Base-by-base conservation (phyloP, 2,797 vertebrate species). In the Eremophila alpestris region DNA sequence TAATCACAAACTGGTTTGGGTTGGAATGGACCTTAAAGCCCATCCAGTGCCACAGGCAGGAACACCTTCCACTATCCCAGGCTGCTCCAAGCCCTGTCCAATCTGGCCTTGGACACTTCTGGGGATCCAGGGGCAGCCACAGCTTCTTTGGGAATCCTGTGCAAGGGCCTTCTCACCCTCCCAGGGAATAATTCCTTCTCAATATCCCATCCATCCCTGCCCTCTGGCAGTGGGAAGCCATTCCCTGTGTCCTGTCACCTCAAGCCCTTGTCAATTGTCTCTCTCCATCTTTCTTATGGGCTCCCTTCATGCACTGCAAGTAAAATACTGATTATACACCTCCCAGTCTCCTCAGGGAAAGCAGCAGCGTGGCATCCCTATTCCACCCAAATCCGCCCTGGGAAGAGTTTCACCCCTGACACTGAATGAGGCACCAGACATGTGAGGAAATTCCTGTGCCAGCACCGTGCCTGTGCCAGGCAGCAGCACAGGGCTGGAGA, bases 391-490 rank as follows among this genome's bases (percentile, higher is more conserved):
- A 45, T 51, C 79, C 15, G 19, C 3, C 45, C 8, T 48, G 84
- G 64, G 30, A 75, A 16, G 13, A 41, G 5, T 55, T 75, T 60
- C 49, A 56, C 11, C 36, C 4, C 9, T 45, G 27, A 14, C 17
- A 27, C 16, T 69, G 55, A 41, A 38, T n/a, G 29, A 43, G 7
- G 18, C 0, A 0, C 13, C 51, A 17, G 15, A 60, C 15, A 12
- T 3, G 10, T n/a, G n/a, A 68, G 58, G 43, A 36, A 65, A 51
- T 34, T 43, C 9, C 15, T 58, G 20, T 52, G 45, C 18, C 11
- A 46, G n/a, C 26, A 15, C 20, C 1, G 0, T 49, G 23, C 55
- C 32, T 34, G 58, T 71, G 38, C 18, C 45, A 40, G 45, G 67
- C 71, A 81, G 27, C 46, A 87, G 32, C 36, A 21, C 43, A 59